These are phyloP conservation scores for Sprattus sprattus DNA, from an alignment of 2,113 vertebrate species.

Conservation along the genomic window DNA sequence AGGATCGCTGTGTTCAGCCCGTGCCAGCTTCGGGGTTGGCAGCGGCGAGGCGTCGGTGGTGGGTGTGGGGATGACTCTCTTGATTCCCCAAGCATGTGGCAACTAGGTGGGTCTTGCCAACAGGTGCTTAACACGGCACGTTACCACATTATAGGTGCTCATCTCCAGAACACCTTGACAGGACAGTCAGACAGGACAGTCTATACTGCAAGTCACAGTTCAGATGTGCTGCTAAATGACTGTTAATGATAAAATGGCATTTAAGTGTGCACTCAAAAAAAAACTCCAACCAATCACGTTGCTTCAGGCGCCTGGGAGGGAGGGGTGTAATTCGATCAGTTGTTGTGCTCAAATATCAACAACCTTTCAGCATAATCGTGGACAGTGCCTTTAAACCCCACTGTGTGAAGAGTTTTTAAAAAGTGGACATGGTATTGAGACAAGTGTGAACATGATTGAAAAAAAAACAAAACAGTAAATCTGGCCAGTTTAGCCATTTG, in stretches of 20 bases:
- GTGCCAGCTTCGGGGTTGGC: conserved; percentile 22
- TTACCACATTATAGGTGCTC: not conserved
- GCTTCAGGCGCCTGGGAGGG: too few species aligned
- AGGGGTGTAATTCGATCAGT: too few species aligned
- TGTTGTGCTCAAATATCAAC: not conserved
- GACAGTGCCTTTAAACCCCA: too few species aligned
- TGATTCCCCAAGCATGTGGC: not conserved
- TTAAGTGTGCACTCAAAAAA: too few species aligned
- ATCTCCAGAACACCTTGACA: not conserved
- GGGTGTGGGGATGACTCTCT: not conserved
- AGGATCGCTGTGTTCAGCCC: conserved; percentile 21
- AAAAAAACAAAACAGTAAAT: not conserved
- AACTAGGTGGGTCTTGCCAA: not conserved
- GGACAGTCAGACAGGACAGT: not conserved
- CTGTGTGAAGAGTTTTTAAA: too few species aligned
- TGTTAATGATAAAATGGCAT: not conserved
- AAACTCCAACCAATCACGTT: too few species aligned
- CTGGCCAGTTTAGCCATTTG: conserved; percentile 42
- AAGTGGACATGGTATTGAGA: too few species aligned
- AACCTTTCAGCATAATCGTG: too few species aligned
- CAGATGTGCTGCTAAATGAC: not conserved
- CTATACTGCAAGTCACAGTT: not conserved
- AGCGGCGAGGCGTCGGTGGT: not conserved
- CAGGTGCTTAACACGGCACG: not conserved
- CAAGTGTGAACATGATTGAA: too few species aligned